These are phyloP conservation scores for Sanderia malayensis DNA, from an alignment of 30 jellyfish, hydroid and myxozoan genomes.

Conservation along the genomic window DNA sequence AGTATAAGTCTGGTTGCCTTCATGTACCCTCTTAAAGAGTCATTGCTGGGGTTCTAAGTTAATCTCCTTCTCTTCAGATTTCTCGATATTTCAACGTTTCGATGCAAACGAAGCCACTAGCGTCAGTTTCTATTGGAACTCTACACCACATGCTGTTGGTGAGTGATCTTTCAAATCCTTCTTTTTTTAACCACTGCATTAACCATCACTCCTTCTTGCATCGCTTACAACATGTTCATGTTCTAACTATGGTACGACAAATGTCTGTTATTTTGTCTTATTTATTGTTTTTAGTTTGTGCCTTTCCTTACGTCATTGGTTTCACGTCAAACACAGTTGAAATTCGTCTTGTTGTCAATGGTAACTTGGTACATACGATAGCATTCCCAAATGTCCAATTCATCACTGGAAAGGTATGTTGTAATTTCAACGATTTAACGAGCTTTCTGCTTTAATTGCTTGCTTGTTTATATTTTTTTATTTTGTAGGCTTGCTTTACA, in stretches of 20 bases:
- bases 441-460: too few species aligned
- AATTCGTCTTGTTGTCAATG: constrained; percentile 93
- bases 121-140: constrained; percentile 84
- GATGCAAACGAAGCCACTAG: constrained; percentile 30
- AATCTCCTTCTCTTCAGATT: constrained; percentile 48
- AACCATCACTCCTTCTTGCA: too few species aligned
- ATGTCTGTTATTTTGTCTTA: too few species aligned
- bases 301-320: constrained; percentile 93
- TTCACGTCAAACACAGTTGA: constrained; percentile 90
- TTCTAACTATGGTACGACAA: too few species aligned
- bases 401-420: constrained; percentile 89
- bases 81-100: constrained; percentile 79
- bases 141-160: constrained; percentile 92
- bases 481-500: too few species aligned
- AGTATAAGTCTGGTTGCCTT: too few species aligned
- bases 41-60: too few species aligned
- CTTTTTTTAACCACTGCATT: too few species aligned
- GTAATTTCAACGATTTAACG: too few species aligned
- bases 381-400: constrained; percentile 73
- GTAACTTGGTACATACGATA: constrained; percentile 87
- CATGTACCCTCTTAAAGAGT: too few species aligned
- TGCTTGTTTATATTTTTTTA: too few species aligned
- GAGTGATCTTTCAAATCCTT: constrained; percentile 1
- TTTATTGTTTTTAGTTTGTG: constrained; percentile 82
- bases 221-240: too few species aligned